Base-by-base conservation (phyloP, 2,797 vertebrate genomes). In the Poeciliopsis gracilis region DNA sequence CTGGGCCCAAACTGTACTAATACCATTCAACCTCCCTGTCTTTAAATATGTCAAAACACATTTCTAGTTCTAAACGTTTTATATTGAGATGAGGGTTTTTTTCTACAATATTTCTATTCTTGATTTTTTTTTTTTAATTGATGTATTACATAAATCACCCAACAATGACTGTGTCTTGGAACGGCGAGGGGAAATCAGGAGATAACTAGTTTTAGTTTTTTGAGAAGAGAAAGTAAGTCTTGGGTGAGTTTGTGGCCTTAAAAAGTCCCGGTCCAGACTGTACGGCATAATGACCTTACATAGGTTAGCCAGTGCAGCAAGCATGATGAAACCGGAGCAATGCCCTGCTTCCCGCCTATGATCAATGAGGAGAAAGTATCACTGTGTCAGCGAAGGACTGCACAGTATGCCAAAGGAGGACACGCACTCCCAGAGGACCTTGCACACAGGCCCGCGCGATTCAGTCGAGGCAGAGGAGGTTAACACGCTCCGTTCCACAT, bases 281-380 rank as follows among this genome's bases (percentile, higher is more conserved):
- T 90, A 89, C 85, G 85, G 83, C 84, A 84, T 93, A 93, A 94
- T 89, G 92, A 91, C 91, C 92, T 87, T 5, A 61, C 84, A 91
- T 89, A 86, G 81, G 87, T 90, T 86, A 84, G 87, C 83, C 78
- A 66, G 71, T 73, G 86, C 87, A 72, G 87, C 77, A 78, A 94
- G 90, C 84, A 94, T 95, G 93, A 94, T 94, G 92, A 93, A 95
- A 95, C 93, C 86, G 1, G 70, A 87, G 94, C 91, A 95, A 94
- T 92, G 91, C 82, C 89, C 90, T 61, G 90, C 87, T 91, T 89
- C 89, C 76, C 85, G 89, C 86, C 73, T 70, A 88, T 94, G 93
- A 95, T 95, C 91, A 94, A 94, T 93, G 92, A 89, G 87, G 83
- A 90, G 91, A 90, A 90, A 89, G 77, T 88, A 89, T 90, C 84